Conservation (phyloP, 2,797 vertebrate genomes). For the Myotis myotis region DNA sequence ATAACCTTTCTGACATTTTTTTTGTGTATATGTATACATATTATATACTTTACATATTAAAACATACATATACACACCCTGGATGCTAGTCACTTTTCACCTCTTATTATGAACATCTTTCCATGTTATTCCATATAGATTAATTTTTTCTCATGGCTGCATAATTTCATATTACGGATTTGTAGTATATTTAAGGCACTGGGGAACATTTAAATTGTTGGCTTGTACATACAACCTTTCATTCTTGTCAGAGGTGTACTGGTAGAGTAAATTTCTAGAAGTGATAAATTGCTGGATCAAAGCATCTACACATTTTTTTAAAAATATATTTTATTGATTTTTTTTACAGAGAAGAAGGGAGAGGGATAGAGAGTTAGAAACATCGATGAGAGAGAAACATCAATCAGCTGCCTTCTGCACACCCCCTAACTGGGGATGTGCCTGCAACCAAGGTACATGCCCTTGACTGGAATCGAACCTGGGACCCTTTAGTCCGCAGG, state of each 20-base stretch:
- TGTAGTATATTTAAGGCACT: constrained; percentile 24
- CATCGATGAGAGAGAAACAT: too few relatives aligned
- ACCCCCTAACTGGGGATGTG: too few relatives aligned
- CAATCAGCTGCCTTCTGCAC: too few relatives aligned
- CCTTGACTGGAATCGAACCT: too few relatives aligned
- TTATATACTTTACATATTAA: background rate
- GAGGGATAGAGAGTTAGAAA: too few relatives aligned
- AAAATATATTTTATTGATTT: too few relatives aligned
- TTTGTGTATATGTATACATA: background rate
- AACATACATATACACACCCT: background rate
- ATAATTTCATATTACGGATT: constrained; percentile 2
- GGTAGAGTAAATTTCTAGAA: constrained; percentile 16
- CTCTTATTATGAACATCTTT: background rate
- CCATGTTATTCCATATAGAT: background rate
- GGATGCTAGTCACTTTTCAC: background rate
- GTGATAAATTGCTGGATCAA: background rate
- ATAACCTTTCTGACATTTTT: constrained; percentile 21
- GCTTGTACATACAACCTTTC: background rate
- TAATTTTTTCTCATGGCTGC: background rate
- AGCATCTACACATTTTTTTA: background rate
- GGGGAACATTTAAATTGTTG: background rate
- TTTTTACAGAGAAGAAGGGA: too few relatives aligned
- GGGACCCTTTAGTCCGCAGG: too few relatives aligned
- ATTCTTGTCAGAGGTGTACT: background rate
- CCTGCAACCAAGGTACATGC: too few relatives aligned